These are phyloP conservation scores for Leucosticte australis DNA, from an alignment of 2,113 vertebrate genomes.

Conservation along the genomic window DNA sequence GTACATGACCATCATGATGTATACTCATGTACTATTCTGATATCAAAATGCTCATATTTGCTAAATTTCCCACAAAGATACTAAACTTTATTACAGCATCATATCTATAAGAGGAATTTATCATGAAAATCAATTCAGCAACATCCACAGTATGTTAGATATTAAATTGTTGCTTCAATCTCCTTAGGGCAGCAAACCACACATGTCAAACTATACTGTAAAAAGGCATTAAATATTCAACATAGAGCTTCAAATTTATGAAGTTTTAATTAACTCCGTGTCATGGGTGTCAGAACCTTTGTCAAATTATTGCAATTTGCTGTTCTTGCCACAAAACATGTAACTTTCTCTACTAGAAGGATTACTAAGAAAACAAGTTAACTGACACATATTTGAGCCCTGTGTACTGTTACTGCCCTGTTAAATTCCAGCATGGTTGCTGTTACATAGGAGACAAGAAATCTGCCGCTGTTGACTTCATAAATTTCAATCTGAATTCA, in stretches of 20 bases:
- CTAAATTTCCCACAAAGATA: neutral
- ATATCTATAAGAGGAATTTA: neutral
- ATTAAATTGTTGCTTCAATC: neutral
- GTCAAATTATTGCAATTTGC: neutral
- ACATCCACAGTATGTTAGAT: neutral
- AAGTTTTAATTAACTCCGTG: neutral
- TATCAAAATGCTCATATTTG: neutral
- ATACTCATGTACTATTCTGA: neutral
- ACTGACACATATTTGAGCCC: neutral
- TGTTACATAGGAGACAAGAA: neutral
- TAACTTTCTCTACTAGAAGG: neutral
- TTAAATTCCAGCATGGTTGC: neutral
- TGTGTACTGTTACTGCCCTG: neutral
- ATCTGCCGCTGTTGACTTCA: neutral
- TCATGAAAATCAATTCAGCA: neutral
- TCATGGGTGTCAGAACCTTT: neutral
- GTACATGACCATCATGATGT: neutral
- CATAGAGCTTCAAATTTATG: neutral
- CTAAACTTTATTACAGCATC: neutral
- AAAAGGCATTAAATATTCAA: neutral
- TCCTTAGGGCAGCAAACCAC: neutral
- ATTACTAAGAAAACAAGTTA: neutral
- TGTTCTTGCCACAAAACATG: neutral
- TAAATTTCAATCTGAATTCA: neutral
- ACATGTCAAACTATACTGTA: neutral